phyloP scores from a whole-genome alignment of 2,113 vertebrate genomes.

The Cephalopholis sonnerati region DNA sequence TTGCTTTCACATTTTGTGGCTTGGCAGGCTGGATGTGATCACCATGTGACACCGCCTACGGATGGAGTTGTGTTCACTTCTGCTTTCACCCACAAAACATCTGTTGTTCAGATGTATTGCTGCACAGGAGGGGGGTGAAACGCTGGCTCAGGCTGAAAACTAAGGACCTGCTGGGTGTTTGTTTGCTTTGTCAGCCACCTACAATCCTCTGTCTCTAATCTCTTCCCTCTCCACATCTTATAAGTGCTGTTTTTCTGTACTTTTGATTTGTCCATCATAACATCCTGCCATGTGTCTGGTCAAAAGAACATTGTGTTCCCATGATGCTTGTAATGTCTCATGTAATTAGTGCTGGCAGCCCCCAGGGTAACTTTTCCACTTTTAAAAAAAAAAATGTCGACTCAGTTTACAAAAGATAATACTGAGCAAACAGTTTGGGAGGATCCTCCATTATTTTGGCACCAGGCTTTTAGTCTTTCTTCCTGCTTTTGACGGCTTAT shows the following conservation, averaged over 20 bases:
- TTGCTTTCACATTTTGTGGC: background rate
- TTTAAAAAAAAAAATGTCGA: background rate
- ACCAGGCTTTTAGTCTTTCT: background rate
- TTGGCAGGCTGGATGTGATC: conserved; percentile 53
- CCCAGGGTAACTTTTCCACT: background rate
- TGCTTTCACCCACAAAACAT: conserved; percentile 52
- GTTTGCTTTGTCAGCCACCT: conserved; percentile 14
- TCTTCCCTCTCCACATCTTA: background rate
- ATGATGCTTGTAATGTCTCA: no score
- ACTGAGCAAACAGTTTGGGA: background rate
- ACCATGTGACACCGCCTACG: conserved; percentile 64
- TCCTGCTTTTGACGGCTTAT: no score
- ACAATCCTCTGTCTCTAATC: background rate
- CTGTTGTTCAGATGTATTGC: conserved; percentile 30
- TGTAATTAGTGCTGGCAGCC: background rate
- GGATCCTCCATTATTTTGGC: background rate
- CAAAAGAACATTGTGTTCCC: background rate
- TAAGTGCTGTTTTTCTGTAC: background rate
- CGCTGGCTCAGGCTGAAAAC: background rate
- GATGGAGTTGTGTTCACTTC: conserved; percentile 44
- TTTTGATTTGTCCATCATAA: background rate
- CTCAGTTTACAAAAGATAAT: background rate
- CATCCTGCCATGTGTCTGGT: no score
- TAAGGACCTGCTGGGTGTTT: background rate
- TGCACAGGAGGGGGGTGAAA: background rate